Conservation (phyloP, 2,113 vertebrate genomes). For the Clarias magur region DNA sequence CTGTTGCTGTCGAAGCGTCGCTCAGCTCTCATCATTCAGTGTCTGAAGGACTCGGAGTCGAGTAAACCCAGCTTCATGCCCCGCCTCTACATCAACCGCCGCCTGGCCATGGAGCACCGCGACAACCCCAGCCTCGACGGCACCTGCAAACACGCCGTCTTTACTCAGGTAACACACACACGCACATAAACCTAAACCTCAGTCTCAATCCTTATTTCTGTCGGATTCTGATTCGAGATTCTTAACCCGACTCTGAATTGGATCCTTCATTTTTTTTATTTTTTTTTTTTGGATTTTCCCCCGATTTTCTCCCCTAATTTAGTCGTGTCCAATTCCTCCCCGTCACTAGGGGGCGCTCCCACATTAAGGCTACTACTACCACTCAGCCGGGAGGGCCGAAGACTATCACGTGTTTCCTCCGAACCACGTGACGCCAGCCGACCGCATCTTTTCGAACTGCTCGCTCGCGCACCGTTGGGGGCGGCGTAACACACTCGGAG, state of each 20-base stretch:
- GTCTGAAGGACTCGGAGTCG: slow-evolving; percentile 94
- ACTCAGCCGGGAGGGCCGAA: no score
- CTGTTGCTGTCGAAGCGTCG: slow-evolving; percentile 91
- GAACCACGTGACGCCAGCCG: no score
- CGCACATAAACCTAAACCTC: not conserved
- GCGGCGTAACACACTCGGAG: no score
- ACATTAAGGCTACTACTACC: no score
- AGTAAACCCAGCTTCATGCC: slow-evolving; percentile 96
- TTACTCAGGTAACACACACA: slow-evolving; percentile 82
- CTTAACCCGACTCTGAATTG: not conserved
- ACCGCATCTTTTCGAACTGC: no score
- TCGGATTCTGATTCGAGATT: not conserved
- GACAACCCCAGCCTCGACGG: slow-evolving; percentile 89
- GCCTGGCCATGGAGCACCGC: slow-evolving; percentile 95
- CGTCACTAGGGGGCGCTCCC: no score
- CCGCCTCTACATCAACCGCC: slow-evolving; percentile 95
- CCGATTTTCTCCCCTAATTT: no score
- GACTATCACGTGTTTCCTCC: no score
- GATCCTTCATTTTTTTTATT: no score
- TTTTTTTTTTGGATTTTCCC: no score
- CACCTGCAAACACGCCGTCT: slow-evolving; percentile 89
- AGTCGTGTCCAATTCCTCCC: no score
- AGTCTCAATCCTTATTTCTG: not conserved
- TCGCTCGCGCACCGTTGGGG: no score
- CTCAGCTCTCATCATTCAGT: slow-evolving; percentile 88